phyloP scores from a whole-genome alignment of 2,113 vertebrate genomes.

The Oenanthe melanoleuca region DNA sequence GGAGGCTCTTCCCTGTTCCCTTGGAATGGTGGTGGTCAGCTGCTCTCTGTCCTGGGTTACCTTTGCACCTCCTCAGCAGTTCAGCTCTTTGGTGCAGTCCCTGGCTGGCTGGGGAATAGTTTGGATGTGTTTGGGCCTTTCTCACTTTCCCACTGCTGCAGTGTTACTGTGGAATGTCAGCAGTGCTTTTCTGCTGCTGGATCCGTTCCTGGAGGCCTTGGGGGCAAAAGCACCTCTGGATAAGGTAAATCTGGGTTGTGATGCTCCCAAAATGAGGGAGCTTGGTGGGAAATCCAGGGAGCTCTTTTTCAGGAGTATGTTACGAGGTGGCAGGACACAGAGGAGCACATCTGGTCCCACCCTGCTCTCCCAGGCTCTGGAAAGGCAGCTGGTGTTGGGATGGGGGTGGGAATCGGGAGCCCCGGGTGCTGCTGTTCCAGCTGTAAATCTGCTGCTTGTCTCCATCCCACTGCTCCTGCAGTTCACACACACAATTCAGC shows the following conservation, averaged over 20 bases:
- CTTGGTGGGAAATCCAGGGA: neutral
- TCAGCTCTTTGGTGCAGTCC: neutral
- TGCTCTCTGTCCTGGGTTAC: neutral
- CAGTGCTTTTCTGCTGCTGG: neutral
- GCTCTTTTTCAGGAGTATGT: neutral
- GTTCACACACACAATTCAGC: neutral
- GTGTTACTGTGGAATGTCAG: rapidly evolving
- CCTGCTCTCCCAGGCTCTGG: neutral
- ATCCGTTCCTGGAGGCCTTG: neutral
- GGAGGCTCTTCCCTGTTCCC: neutral
- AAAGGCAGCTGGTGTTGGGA: neutral
- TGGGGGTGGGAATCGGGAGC: neutral
- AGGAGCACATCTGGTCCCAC: neutral
- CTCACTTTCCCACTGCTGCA: rapidly evolving
- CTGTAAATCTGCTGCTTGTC: conserved; percentile 4
- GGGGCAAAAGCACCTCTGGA: neutral
- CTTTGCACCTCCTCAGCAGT: neutral
- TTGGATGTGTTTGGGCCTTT: rapidly evolving
- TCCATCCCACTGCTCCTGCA: neutral
- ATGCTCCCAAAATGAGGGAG: neutral
- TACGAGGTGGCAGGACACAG: neutral
- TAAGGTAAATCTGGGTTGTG: neutral
- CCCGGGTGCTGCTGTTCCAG: neutral
- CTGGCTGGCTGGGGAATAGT: neutral
- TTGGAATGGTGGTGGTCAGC: neutral